phyloP scores from a whole-genome alignment of 2,797 vertebrate genomes.

The Halcyon smyrnensis region DNA sequence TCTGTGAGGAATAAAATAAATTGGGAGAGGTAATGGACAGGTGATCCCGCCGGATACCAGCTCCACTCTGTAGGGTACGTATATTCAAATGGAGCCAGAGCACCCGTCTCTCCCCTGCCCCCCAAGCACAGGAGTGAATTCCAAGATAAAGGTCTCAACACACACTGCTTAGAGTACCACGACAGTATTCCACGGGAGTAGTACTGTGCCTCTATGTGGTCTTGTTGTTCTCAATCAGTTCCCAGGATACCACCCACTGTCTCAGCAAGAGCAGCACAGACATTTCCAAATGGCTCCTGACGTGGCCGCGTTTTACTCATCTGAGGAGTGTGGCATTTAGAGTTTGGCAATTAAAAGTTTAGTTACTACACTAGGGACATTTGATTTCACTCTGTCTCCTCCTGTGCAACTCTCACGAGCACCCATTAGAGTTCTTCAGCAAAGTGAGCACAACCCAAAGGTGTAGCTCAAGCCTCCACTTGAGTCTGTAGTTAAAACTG shows the following conservation, averaged over 20 bases:
- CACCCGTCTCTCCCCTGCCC: accelerated
- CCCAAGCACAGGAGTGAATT: neutral
- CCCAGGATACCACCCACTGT: neutral
- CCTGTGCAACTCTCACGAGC: neutral
- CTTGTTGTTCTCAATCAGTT: accelerated
- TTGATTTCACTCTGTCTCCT: neutral
- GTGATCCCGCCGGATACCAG: neutral
- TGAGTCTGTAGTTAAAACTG: neutral
- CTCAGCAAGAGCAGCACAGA: neutral
- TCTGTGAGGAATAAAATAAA: neutral
- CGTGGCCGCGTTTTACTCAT: neutral
- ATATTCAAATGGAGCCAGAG: neutral
- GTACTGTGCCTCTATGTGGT: neutral
- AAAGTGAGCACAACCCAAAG: neutral
- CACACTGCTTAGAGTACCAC: neutral
- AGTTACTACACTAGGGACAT: neutral
- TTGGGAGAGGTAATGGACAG: neutral
- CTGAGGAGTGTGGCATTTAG: neutral
- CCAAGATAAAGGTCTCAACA: neutral
- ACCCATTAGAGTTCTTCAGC: neutral
- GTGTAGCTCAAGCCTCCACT: neutral
- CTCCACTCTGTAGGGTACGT: neutral
- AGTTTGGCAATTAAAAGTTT: neutral
- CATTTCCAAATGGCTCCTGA: neutral
- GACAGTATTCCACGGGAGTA: neutral